Evolutionary conservation across 2,888 invertebrate genomes (phyloP).

Genomic region (Nycteola revayana): DNA sequence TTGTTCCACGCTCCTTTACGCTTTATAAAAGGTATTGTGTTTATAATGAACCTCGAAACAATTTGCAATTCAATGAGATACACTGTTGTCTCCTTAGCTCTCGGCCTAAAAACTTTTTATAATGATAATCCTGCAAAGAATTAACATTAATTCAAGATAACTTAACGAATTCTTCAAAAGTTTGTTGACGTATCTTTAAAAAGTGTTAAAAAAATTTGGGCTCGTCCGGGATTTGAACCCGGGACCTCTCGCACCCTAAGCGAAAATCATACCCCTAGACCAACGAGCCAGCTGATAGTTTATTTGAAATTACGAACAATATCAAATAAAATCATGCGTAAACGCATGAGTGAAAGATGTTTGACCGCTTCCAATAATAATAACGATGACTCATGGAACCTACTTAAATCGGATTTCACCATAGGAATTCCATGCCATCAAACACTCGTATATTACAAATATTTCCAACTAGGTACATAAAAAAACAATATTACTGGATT

Average conservation of each 20-base stretch:
- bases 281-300: constrained; percentile 62
- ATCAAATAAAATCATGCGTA: constrained; percentile 6
- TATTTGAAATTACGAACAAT: constrained; percentile 23
- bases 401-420: too few species aligned
- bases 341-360: constrained; percentile 37
- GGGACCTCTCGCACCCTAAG: constrained; percentile 83
- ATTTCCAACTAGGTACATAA: too few species aligned
- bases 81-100: constrained; percentile 4
- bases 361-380: too few species aligned
- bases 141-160: too few species aligned
- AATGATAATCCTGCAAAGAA: constrained; percentile 4
- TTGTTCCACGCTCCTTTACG: constrained; percentile 20
- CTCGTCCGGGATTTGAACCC: constrained; percentile 83
- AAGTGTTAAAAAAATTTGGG: constrained; percentile 48
- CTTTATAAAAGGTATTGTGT: constrained; percentile 29
- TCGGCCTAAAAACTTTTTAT: constrained; percentile 6
- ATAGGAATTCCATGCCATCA: too few species aligned
- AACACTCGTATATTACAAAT: too few species aligned
- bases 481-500: too few species aligned
- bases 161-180: too few species aligned
- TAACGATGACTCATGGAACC: too few species aligned
- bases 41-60: constrained; percentile 31
- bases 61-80: constrained; percentile 39
- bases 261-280: constrained; percentile 83
- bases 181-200: too few species aligned